A percentile compares a stretch with the other conserved stretches of the same genome.
Conservation (phyloP, 2,888 invertebrate genomes). For the Phyto melanocephala region DNA sequence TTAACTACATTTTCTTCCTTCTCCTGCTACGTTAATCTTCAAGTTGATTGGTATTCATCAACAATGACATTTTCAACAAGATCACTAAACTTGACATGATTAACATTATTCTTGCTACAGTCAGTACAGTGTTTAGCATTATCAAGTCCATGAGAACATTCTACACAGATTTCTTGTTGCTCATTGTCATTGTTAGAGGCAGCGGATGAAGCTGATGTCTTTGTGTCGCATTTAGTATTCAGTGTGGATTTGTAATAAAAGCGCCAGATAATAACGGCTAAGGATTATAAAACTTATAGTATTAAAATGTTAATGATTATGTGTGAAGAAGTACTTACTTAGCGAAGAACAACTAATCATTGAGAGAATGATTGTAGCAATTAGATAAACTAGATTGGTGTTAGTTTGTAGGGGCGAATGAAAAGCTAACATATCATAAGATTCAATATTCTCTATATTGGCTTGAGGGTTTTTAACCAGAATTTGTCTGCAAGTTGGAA, state of each 20-base stretch:
- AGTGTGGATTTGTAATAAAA: constrained; percentile 41
- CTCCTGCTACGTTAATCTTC: background rate
- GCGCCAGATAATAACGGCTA: constrained; percentile 64
- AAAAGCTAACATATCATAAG: constrained; percentile 22
- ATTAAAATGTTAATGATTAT: constrained; percentile 5
- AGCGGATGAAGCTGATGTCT: background rate
- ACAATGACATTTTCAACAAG: constrained; percentile 80
- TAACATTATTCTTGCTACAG: constrained; percentile 8
- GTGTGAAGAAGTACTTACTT: constrained; percentile 45
- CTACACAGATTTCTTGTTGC: background rate
- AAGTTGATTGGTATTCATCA: constrained; percentile 63
- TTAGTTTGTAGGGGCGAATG: background rate
- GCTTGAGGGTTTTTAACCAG: background rate
- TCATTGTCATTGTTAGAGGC: constrained; percentile 21
- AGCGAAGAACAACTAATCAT: constrained; percentile 53
- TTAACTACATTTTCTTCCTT: constrained; percentile 8
- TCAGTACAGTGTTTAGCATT: constrained; percentile 1
- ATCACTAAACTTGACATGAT: constrained; percentile 81
- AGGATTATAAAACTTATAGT: background rate
- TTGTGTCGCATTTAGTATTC: constrained; percentile 33
- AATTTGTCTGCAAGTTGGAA: constrained; percentile 36
- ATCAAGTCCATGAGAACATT: constrained; percentile 43
- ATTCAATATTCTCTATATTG: constrained; percentile 30
- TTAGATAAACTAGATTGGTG: constrained; percentile 55
- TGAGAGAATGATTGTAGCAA: constrained; percentile 58